phyloP scores from a whole-genome alignment of 2,113 vertebrate genomes.

The Plestiodon gilberti region DNA sequence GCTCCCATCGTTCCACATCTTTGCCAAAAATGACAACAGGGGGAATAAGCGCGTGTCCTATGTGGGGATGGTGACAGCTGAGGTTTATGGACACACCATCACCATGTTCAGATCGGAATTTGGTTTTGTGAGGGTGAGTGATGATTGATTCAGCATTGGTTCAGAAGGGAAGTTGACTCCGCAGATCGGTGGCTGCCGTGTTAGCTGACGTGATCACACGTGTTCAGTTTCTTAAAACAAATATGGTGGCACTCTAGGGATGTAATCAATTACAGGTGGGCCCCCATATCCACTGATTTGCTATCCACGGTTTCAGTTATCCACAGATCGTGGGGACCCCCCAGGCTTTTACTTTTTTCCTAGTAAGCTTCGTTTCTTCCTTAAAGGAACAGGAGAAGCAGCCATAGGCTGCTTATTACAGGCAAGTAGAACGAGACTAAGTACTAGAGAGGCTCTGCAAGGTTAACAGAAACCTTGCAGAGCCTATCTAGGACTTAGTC shows the following conservation, averaged over 20 bases:
- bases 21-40: slow-evolving; percentile 9
- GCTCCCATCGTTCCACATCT: background rate
- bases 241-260: background rate
- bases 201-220: background rate
- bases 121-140: background rate
- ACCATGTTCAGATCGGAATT: background rate
- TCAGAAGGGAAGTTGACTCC: background rate
- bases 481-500: no score
- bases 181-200: background rate
- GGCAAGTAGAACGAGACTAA: no score
- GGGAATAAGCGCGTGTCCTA: background rate
- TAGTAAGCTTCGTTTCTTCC: no score
- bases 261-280: background rate
- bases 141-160: background rate
- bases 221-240: background rate
- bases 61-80: background rate
- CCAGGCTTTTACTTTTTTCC: no score
- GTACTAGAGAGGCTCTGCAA: no score
- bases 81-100: background rate
- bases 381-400: no score
- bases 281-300: no score
- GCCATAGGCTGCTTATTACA: no score
- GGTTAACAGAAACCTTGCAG: no score
- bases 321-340: no score
- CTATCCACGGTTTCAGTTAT: no score